A percentile compares a stretch with the other conserved stretches of the same genome.
These are phyloP conservation scores for Peromyscus melanophrys DNA, from an alignment of 2,797 vertebrate genomes.

Conservation along the genomic window DNA sequence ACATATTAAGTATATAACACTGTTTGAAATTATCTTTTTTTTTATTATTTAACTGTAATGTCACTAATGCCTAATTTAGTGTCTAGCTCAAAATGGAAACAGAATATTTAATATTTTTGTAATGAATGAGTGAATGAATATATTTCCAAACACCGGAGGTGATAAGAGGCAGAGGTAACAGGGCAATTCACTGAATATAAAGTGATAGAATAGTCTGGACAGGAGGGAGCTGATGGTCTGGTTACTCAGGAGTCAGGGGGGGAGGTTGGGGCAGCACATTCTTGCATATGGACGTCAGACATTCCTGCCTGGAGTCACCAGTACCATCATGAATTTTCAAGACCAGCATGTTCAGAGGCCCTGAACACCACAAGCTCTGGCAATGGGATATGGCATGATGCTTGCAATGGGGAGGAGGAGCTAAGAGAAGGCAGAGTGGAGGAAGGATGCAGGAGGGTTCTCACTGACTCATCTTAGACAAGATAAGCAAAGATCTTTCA, in stretches of 20 bases:
- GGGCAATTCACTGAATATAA: too few relatives aligned
- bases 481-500: neutral
- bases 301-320: too few relatives aligned
- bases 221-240: accelerated
- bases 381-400: neutral
- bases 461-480: neutral
- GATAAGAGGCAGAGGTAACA: neutral
- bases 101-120: neutral
- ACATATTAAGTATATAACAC: neutral
- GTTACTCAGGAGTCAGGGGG: neutral
- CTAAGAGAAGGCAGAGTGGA: neutral
- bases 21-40: conserved; percentile 21
- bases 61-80: neutral
- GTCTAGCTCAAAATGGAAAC: neutral
- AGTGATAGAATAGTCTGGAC: neutral
- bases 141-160: neutral
- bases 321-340: neutral
- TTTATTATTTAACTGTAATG: neutral
- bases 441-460: neutral
- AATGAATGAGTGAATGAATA: neutral
- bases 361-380: neutral
- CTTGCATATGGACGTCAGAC: neutral
- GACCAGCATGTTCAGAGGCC: neutral
- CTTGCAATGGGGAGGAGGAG: too few relatives aligned
- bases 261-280: neutral